Evolutionary conservation across 2,113 vertebrate genomes (phyloP).

Genomic region (Sapajus apella): DNA sequence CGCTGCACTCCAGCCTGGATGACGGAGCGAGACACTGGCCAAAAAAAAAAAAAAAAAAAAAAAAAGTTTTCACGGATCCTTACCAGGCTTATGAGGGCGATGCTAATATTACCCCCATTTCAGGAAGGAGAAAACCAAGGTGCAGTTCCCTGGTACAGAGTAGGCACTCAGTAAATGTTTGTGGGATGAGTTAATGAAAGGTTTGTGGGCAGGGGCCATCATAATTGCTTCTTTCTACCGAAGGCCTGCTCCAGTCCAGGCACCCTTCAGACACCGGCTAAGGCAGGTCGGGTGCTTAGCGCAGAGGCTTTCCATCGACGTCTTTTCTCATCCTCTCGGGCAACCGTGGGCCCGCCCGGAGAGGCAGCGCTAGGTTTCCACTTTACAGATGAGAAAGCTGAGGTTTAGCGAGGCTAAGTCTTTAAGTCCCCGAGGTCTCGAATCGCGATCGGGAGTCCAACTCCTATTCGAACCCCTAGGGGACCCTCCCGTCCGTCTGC

Average conservation of each 20-base stretch:
- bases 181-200: not conserved
- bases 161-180: not conserved
- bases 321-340: not conserved
- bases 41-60: too few species aligned
- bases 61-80: not conserved
- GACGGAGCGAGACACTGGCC: too few species aligned
- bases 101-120: not conserved
- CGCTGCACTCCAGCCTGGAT: too few species aligned
- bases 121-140: not conserved
- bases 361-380: not conserved
- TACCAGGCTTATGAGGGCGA: not conserved
- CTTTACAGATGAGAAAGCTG: not conserved
- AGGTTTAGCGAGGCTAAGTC: not conserved
- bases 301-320: not conserved
- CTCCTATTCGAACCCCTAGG: not conserved
- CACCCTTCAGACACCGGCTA: not conserved
- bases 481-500: not conserved
- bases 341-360: not conserved
- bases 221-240: not conserved
- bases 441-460: not conserved
- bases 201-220: accelerated
- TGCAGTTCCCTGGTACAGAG: not conserved
- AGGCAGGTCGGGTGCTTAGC: not conserved
- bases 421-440: not conserved
- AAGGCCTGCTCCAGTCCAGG: not conserved